A percentile compares a stretch with the other conserved stretches of the same genome.
These are phyloP conservation scores for Euwallacea similis DNA, from an alignment of 1,140 invertebrate species.

Conservation along the genomic window DNA sequence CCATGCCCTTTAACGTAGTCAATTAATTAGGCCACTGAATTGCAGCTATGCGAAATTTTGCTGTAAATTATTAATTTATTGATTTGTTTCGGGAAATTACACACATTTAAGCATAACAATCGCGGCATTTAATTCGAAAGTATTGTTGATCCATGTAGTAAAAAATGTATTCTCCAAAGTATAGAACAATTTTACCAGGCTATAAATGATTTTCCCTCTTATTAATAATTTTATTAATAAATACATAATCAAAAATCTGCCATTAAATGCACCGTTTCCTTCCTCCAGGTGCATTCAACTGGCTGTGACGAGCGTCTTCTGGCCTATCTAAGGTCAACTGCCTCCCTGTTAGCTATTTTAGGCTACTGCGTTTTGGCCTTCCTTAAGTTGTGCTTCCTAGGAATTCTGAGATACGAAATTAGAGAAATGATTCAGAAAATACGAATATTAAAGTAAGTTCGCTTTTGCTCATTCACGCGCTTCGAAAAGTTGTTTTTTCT, in stretches of 20 bases:
- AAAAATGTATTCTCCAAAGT: too few relatives aligned
- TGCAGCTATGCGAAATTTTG: too few relatives aligned
- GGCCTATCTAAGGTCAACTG: constrained; percentile 73
- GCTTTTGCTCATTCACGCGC: not conserved
- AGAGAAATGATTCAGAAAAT: constrained; percentile 92
- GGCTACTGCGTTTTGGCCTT: constrained; percentile 90
- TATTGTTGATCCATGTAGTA: too few relatives aligned
- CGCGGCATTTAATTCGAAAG: too few relatives aligned
- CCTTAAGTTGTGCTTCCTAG: constrained; percentile 86
- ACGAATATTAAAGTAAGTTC: constrained; percentile 55
- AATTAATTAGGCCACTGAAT: not conserved
- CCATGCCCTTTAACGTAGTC: not conserved
- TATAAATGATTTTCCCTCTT: too few relatives aligned
- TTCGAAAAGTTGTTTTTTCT: not conserved
- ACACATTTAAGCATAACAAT: too few relatives aligned
- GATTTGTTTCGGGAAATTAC: not conserved
- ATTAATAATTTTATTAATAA: too few relatives aligned
- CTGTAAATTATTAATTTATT: not conserved
- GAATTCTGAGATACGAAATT: constrained; percentile 82
- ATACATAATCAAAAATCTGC: too few relatives aligned
- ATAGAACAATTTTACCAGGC: too few relatives aligned
- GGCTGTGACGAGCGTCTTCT: constrained; percentile 73
- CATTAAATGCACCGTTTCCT: too few relatives aligned
- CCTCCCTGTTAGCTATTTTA: constrained; percentile 79
- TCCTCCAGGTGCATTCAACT: constrained; percentile 36